Evolutionary conservation across 2,888 invertebrate species (phyloP).

Genomic region (Agrilus mali): DNA sequence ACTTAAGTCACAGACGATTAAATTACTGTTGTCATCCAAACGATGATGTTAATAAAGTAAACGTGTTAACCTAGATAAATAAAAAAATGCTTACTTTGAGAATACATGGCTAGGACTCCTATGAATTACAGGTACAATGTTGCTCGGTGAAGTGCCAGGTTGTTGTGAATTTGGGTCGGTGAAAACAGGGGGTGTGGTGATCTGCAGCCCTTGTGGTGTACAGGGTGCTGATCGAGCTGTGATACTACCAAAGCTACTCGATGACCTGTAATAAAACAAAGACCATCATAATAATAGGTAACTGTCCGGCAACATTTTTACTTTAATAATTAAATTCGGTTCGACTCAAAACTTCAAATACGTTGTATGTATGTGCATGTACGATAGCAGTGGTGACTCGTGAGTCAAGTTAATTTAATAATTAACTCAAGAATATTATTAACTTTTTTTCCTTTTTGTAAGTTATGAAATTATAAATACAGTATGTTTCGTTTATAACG

Average conservation of each 20-base stretch:
- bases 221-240: constrained; percentile 57
- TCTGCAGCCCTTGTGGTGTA: constrained; percentile 46
- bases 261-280: constrained; percentile 40
- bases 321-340: background rate
- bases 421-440: no score
- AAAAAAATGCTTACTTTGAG: constrained; percentile 23
- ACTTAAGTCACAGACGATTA: no score
- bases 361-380: no score
- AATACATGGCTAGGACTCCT: constrained; percentile 32
- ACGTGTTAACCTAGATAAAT: background rate
- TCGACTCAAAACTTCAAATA: background rate
- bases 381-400: no score
- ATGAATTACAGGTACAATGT: constrained; percentile 21
- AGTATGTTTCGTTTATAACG: no score
- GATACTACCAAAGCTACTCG: constrained; percentile 46
- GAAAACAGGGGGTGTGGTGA: constrained; percentile 31
- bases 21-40: no score
- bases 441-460: no score
- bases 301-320: background rate
- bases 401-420: no score
- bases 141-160: constrained; percentile 27
- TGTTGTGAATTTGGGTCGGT: constrained; percentile 21
- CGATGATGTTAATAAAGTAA: background rate
- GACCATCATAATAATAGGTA: background rate
- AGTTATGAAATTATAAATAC: no score